Conservation (phyloP, 2,113 vertebrate species). For the Tragelaphus imberbis region DNA sequence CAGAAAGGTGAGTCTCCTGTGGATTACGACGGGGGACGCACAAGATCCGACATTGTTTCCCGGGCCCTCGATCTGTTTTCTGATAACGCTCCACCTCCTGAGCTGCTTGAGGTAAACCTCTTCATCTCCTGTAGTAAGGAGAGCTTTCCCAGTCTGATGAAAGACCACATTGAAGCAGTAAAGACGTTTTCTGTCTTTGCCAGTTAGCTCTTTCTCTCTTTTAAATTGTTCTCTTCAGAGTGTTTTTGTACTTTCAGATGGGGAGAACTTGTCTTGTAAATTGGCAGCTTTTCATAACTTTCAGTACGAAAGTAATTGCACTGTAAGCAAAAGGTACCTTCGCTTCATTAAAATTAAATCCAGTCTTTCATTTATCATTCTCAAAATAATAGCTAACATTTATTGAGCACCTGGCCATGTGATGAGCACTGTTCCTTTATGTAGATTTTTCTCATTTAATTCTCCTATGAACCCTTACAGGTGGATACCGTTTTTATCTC, state of each 20-base stretch:
- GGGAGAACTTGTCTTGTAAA: not conserved
- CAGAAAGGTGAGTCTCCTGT: slow-evolving; percentile 93
- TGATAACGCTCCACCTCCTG: slow-evolving; percentile 90
- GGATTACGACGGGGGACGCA: slow-evolving; percentile 93
- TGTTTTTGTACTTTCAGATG: not conserved
- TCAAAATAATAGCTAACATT: not conserved
- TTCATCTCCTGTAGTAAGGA: rapidly evolving
- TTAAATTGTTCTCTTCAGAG: not conserved
- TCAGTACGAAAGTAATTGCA: not conserved
- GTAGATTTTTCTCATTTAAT: not conserved
- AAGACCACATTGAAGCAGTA: rapidly evolving
- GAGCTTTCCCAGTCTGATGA: not conserved
- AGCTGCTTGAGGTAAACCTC: slow-evolving; percentile 87
- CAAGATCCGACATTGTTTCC: slow-evolving; percentile 88
- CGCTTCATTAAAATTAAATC: not conserved
- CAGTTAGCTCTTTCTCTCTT: not conserved
- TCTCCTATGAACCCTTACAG: not conserved
- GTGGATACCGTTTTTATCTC: not conserved
- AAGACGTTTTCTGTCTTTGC: not conserved
- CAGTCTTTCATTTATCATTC: not conserved
- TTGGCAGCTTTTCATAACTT: not conserved
- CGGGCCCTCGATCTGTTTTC: slow-evolving; percentile 92
- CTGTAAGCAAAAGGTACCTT: not conserved
- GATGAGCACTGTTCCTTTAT: too few relatives aligned
- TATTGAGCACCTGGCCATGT: not conserved